Percentiles rank a stretch among this genome's conserved stretches.
Conservation (phyloP, 2,113 vertebrate genomes). For the Oryzias celebensis region DNA sequence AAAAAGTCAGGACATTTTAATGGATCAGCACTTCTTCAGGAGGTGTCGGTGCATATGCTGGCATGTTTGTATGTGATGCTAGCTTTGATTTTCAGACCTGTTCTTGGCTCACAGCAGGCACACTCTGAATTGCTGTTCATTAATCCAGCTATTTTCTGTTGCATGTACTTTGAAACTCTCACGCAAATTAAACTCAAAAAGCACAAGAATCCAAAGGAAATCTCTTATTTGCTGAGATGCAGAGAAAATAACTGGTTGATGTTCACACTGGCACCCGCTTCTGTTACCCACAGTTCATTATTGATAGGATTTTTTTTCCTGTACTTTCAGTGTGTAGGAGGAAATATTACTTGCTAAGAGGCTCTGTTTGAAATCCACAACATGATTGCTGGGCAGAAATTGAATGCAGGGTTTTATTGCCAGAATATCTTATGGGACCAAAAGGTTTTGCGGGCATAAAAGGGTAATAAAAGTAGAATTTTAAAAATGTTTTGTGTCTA, state of each 20-base stretch:
- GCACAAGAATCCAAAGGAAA: conserved; percentile 18
- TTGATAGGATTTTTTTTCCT: conserved; percentile 31
- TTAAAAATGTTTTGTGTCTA: background rate
- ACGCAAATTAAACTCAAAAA: conserved; percentile 17
- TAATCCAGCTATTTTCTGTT: conserved; percentile 31
- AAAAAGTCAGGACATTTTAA: background rate
- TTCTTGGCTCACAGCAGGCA: conserved; percentile 28
- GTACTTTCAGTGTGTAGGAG: conserved; percentile 26
- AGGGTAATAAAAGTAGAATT: background rate
- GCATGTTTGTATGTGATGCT: background rate
- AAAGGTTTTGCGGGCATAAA: background rate
- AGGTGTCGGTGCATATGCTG: background rate
- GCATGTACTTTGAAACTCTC: conserved; percentile 10
- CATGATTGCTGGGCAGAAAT: conserved; percentile 2
- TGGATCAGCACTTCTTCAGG: background rate
- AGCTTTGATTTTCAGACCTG: conserved; percentile 15
- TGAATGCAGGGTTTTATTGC: background rate
- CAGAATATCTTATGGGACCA: background rate
- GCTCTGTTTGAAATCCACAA: conserved; percentile 11
- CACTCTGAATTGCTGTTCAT: conserved; percentile 24
- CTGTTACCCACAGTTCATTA: conserved; percentile 37
- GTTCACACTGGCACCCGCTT: conserved; percentile 30
- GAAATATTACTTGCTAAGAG: conserved; percentile 27
- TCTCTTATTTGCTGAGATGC: conserved; percentile 29
- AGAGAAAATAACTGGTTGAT: conserved; percentile 43